Evolutionary conservation across 2,888 invertebrate species (phyloP), one percentile per base, ranked within the genome.

Genomic region (Thelaira solivaga): DNA sequence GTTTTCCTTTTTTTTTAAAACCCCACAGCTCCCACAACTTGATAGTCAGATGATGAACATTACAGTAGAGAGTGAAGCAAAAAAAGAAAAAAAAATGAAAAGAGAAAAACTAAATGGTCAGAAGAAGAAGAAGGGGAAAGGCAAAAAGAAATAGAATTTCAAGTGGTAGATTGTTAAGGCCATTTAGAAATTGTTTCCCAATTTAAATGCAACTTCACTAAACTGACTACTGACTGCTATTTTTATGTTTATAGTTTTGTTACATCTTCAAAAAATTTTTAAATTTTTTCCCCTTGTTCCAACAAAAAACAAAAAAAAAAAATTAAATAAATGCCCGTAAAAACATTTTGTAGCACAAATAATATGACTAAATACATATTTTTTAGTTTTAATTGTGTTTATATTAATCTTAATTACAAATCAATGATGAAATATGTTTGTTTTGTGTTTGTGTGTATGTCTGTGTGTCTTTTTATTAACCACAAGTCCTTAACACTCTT

Each of bases 161-260:
- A 74, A 78, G 74, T 78, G 69, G 79, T 53, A 69, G 76, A 81
- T 80, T 79, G 82, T 78, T 62, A 74, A 71, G 80, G 77, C 74
- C 78, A 82, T 82, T 84, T 84, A 85, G 85, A 84, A 84, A 84
- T 83, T 85, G 83, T 84, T 83, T 80, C 82, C 74, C 78, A 78
- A 71, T 78, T 74, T 78, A 65, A 65, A 69, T 69, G 45, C 53
- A 78, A 78, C 59, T 39, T 55, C 67, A 77, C 55, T 62, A 64
- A 68, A 57, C 61, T 59, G 73, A 53, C 68, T 77, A 73, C 73
- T 69, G 73, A 53, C 68, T 77, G 77, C 73, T 69, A 73, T 73
- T 78, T 78, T 68, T 45, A 64, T 47, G 64, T 51, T 74, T 53
- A 49, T 69, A 65, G 78, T 78, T 72, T 64, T 72, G 73, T 65